Percentiles rank a stretch among this genome's conserved stretches.
Conservation (phyloP, 2,888 invertebrate genomes). For the Resseliella maxima region DNA sequence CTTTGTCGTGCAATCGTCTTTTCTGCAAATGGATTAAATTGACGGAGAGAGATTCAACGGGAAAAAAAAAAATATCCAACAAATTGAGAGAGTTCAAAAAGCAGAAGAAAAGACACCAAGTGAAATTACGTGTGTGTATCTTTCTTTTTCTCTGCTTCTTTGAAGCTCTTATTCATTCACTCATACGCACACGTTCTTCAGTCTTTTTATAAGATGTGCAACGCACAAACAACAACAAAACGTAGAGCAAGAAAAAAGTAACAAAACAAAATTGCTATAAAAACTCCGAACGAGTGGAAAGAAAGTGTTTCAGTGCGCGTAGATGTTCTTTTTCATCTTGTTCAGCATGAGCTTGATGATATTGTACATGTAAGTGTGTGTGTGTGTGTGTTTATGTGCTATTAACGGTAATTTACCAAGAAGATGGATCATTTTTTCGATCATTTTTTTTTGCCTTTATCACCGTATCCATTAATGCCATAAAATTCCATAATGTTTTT, state of each 20-base stretch:
- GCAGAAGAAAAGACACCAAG: slow-evolving; percentile 35
- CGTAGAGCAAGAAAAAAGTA: not conserved
- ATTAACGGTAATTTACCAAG: slow-evolving; percentile 43
- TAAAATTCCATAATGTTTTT: slow-evolving; percentile 37
- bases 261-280: not conserved
- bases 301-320: not conserved
- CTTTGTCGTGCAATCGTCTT: slow-evolving; percentile 37
- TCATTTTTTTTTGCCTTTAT: not conserved
- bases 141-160: not conserved
- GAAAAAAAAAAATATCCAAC: not conserved
- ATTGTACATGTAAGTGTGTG: not conserved
- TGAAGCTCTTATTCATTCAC: not conserved
- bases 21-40: slow-evolving; percentile 46
- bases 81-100: slow-evolving; percentile 19
- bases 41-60: not conserved
- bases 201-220: not conserved
- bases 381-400: not conserved
- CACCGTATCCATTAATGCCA: slow-evolving; percentile 36
- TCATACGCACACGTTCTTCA: not conserved
- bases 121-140: slow-evolving; percentile 46
- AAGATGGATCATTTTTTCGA: slow-evolving; percentile 48
- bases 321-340: slow-evolving; percentile 24
- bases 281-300: not conserved
- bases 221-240: not conserved
- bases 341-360: not conserved